These are phyloP conservation scores for Drosophila rhopaloa DNA, from an alignment of 1,140 invertebrate species.

Conservation along the genomic window DNA sequence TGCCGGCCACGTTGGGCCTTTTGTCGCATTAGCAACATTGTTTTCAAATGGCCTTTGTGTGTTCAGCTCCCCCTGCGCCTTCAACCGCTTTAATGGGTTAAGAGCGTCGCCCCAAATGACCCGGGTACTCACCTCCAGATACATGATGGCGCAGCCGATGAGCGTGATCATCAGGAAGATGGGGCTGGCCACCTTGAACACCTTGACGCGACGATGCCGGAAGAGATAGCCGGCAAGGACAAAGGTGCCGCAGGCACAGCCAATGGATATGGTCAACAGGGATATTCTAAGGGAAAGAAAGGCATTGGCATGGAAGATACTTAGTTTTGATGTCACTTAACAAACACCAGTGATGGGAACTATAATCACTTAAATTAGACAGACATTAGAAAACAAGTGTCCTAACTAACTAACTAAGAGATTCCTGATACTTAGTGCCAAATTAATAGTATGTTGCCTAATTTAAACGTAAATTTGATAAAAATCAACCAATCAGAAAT, in stretches of 20 bases:
- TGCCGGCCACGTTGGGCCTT: slow-evolving; percentile 40
- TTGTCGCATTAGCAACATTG: slow-evolving; percentile 73
- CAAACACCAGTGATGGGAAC: slow-evolving; percentile 1
- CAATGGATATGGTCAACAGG: slow-evolving; percentile 91
- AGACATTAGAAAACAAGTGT: no score
- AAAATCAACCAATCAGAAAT: no score
- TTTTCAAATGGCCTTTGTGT: slow-evolving; percentile 68
- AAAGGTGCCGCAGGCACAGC: slow-evolving; percentile 91
- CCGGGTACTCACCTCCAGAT: slow-evolving; percentile 89
- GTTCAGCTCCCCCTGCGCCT: slow-evolving; percentile 20
- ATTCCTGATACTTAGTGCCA: no score
- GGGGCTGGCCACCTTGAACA: slow-evolving; percentile 95
- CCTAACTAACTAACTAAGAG: no score
- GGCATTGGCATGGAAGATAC: neutral
- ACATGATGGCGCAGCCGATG: slow-evolving; percentile 95
- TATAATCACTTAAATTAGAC: no score
- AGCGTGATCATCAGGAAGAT: slow-evolving; percentile 95
- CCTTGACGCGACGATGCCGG: slow-evolving; percentile 92
- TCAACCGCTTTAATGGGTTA: slow-evolving; percentile 35
- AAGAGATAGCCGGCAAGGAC: slow-evolving; percentile 91
- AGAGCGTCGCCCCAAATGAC: slow-evolving; percentile 21
- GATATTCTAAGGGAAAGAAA: slow-evolving; percentile 87
- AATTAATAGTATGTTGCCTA: no score
- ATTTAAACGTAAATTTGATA: no score
- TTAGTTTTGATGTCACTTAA: neutral